Conservation (phyloP, 2,797 vertebrate species). For the Girardinus metallicus region DNA sequence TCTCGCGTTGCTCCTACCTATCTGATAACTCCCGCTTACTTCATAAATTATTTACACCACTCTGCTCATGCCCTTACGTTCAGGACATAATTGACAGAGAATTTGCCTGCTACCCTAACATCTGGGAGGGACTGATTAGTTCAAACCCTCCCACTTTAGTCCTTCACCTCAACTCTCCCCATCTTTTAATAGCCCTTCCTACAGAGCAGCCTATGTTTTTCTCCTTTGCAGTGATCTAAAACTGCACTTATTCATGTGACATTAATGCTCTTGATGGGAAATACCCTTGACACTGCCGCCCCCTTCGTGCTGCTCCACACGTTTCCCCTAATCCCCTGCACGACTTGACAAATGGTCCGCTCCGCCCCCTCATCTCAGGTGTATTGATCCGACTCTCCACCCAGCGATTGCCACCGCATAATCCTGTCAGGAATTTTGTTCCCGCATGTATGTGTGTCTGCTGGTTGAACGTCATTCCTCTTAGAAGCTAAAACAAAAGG, state of each 20-base stretch:
- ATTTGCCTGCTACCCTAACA: slow-evolving; percentile 69
- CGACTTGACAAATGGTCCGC: slow-evolving; percentile 66
- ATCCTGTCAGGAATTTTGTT: slow-evolving; percentile 32
- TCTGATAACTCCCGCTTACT: slow-evolving; percentile 40
- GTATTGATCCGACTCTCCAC: slow-evolving; percentile 66
- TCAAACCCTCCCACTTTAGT: slow-evolving; percentile 45
- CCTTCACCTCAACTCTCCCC: slow-evolving; percentile 24
- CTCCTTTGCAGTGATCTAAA: slow-evolving; percentile 32
- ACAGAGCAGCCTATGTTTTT: slow-evolving; percentile 3
- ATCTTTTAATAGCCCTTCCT: slow-evolving; percentile 10
- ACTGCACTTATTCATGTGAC: slow-evolving; percentile 48
- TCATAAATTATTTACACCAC: slow-evolving; percentile 72
- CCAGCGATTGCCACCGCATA: slow-evolving; percentile 39
- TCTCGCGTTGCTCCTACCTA: slow-evolving; percentile 18
- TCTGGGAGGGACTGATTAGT: slow-evolving; percentile 62
- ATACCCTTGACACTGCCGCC: slow-evolving; percentile 66
- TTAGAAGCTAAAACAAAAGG: slow-evolving; percentile 56
- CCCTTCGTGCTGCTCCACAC: slow-evolving; percentile 39
- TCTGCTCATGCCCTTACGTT: slow-evolving; percentile 37
- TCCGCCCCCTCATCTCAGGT: slow-evolving; percentile 62
- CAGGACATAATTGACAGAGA: slow-evolving; percentile 67
- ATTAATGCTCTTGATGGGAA: slow-evolving; percentile 59
- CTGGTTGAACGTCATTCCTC: slow-evolving; percentile 48
- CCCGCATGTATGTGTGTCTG: slow-evolving; percentile 22
- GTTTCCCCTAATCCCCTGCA: slow-evolving; percentile 41